Percentiles rank a stretch among this genome's conserved stretches.
These are phyloP conservation scores for Pseudochirops corinnae DNA, from an alignment of 2,797 vertebrate genomes.

Conservation along the genomic window DNA sequence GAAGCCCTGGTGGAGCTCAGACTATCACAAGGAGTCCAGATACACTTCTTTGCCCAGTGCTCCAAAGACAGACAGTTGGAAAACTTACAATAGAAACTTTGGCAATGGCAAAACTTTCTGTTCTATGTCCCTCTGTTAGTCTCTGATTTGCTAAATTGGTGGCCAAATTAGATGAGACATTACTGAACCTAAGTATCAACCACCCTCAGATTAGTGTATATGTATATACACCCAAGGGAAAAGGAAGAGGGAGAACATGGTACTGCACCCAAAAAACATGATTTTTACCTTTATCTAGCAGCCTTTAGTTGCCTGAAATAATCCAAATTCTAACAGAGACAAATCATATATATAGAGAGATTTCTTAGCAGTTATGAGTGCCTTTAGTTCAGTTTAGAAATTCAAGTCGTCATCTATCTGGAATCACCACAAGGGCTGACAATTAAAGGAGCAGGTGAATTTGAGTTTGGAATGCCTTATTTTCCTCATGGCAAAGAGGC, in stretches of 20 bases:
- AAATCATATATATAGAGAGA: conserved; percentile 71
- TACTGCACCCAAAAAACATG: conserved; percentile 40
- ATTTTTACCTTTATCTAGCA: conserved; percentile 71
- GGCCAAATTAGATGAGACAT: neutral
- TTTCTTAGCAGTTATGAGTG: conserved; percentile 68
- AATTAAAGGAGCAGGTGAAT: neutral
- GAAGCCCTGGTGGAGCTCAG: conserved; percentile 77
- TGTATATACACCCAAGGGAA: neutral
- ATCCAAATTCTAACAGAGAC: conserved; percentile 66
- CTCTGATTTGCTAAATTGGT: conserved; percentile 1
- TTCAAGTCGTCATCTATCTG: conserved; percentile 52
- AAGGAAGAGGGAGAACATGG: neutral
- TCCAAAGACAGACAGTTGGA: neutral
- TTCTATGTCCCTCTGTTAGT: neutral
- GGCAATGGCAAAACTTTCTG: neutral
- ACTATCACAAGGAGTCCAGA: conserved; percentile 48
- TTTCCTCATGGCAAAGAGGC: neutral
- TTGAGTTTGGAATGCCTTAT: neutral
- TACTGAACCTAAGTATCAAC: neutral
- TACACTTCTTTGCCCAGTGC: neutral
- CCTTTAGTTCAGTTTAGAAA: conserved; percentile 53
- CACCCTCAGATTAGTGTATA: neutral
- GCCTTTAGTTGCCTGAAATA: conserved; percentile 47
- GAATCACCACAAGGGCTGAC: neutral
- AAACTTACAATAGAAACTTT: neutral